Evolutionary conservation across 2,113 vertebrate genomes (phyloP).

Genomic region (Oreochromis spilurus): DNA sequence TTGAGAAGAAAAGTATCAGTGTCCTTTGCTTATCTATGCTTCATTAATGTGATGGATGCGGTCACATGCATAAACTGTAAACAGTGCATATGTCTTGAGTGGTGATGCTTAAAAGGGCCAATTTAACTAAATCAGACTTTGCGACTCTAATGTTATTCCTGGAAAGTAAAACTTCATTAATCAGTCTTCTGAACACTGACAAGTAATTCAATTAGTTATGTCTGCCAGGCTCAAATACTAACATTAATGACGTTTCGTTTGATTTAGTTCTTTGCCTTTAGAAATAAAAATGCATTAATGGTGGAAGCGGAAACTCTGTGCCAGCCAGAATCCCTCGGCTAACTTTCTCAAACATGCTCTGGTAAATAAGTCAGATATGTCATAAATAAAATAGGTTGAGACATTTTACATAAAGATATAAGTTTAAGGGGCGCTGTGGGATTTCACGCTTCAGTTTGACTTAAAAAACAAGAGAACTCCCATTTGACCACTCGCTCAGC

Average conservation of each 20-base stretch:
- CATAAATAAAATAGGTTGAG: neutral
- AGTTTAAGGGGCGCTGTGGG: neutral
- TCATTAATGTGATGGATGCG: neutral
- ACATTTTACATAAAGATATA: neutral
- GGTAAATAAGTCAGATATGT: neutral
- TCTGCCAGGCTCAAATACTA: neutral
- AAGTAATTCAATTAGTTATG: conserved; percentile 7
- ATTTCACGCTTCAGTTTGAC: neutral
- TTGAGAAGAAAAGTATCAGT: neutral
- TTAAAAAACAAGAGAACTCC: neutral
- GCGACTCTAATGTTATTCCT: neutral
- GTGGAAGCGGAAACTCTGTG: neutral
- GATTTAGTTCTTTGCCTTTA: neutral
- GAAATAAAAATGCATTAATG: neutral
- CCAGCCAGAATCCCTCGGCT: neutral
- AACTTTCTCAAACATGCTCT: neutral
- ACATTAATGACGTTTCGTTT: neutral
- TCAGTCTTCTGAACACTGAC: neutral
- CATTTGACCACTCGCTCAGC: neutral
- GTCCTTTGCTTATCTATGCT: neutral
- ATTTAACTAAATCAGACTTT: neutral
- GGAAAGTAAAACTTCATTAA: conserved; percentile 14
- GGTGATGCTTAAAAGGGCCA: neutral
- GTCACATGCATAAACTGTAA: neutral
- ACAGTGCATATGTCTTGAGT: neutral